Base-by-base conservation (phyloP, 2,888 invertebrate species). In the Latrodectus hesperus region DNA sequence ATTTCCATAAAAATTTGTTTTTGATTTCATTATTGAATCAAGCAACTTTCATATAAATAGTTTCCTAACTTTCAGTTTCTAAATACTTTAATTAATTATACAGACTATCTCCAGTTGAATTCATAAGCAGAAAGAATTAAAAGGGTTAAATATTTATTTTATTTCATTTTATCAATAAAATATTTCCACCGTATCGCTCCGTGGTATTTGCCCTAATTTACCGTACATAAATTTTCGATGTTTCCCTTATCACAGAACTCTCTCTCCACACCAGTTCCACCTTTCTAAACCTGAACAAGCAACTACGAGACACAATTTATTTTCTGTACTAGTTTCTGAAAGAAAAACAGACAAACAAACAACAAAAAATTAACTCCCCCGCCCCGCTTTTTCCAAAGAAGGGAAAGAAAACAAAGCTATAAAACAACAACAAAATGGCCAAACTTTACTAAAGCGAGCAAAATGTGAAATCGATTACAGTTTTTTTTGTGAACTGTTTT, bases 401-500 rank as follows among this genome's bases (percentile, higher is more conserved):
- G 55, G 22, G 22, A 22, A 55, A 16, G 53, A 74, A 74, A 17
- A 82, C 74, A 26, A 75, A 74, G 51, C n/a, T n/a, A n/a, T 60
- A 60, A 38, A 38, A 60, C 60, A 60, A 60, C 12, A 60, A 60
- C 60, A 60, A 60, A 60, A 70, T 78, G 26, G 67, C 65, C 49
- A 73, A 81, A 81, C 81, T 74, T 81, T 6, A 68, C 70, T 75
- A 55, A 52, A 75, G 75, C 82, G 53, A 22, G 65, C 74, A 82
- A 68, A 82, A 82, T 68, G 75, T 53, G 75, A 82, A 74, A 82
- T 82, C 82, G 82, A 82, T 82, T 75, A 26, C 10, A 67, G 55
- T 68, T 68, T 75, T 75, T 65, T 73, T 74, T 53, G 53, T 60
- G n/a, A 60, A 12, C n/a, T 60, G 12, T 60, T 60, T 6, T 71